Conservation (phyloP, 2,797 vertebrate species). For the Adrianichthys oophorus region DNA sequence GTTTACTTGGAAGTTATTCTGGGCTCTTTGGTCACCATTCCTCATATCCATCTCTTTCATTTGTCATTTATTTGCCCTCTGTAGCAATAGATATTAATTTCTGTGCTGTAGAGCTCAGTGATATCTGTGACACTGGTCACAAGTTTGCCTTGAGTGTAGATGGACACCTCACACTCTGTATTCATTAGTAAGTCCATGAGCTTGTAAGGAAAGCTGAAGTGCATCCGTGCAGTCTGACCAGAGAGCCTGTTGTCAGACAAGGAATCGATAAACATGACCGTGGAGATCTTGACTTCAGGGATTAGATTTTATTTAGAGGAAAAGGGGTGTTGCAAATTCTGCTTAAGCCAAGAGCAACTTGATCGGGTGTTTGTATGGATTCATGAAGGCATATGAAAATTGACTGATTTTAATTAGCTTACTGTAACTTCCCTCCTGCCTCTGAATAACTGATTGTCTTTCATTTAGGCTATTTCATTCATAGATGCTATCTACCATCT, state of each 20-base stretch:
- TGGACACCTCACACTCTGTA: slow-evolving; percentile 7
- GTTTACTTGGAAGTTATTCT: too few species aligned
- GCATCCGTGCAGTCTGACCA: slow-evolving; percentile 31
- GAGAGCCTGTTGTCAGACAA: slow-evolving; percentile 26
- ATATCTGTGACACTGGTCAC: background rate
- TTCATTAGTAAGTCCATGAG: slow-evolving; percentile 35
- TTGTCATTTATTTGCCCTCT: slow-evolving; percentile 54
- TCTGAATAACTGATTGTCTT: slow-evolving; percentile 55
- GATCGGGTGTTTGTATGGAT: background rate
- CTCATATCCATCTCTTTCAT: background rate
- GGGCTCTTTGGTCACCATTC: too few species aligned
- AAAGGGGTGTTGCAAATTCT: slow-evolving; percentile 25
- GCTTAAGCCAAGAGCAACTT: background rate
- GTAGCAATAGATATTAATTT: background rate
- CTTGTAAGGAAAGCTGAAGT: slow-evolving; percentile 17
- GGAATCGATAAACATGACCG: slow-evolving; percentile 62
- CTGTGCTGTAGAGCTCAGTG: background rate
- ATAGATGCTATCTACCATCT: slow-evolving; percentile 38
- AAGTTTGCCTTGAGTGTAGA: slow-evolving; percentile 20
- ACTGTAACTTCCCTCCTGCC: slow-evolving; percentile 36
- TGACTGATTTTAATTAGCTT: slow-evolving; percentile 46
- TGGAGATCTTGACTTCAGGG: slow-evolving; percentile 31
- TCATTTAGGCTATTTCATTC: slow-evolving; percentile 39
- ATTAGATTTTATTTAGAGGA: slow-evolving; percentile 56
- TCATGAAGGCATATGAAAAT: slow-evolving; percentile 12